Conservation (phyloP, 2,797 vertebrate species). For the Pempheris klunzingeri region DNA sequence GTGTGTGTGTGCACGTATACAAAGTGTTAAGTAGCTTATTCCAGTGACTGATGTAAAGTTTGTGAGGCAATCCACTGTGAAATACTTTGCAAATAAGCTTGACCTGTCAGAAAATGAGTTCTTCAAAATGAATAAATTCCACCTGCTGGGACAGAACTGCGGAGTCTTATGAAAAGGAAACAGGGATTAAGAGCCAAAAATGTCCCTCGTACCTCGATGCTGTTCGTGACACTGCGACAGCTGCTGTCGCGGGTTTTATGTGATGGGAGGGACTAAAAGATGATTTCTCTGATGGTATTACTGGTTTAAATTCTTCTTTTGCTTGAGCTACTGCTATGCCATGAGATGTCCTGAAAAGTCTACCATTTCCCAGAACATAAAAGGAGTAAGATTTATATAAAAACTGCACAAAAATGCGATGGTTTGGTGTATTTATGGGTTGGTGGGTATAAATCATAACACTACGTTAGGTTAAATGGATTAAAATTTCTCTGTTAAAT, state of each 20-base stretch:
- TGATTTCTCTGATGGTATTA: constrained; percentile 60
- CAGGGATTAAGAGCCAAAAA: constrained; percentile 62
- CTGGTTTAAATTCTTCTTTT: constrained; percentile 47
- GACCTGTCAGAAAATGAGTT: constrained; percentile 63
- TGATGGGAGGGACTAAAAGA: constrained; percentile 53
- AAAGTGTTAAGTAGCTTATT: constrained; percentile 54
- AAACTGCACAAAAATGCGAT: background rate
- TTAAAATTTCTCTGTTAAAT: background rate
- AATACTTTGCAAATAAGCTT: constrained; percentile 43
- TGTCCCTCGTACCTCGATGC: constrained; percentile 36
- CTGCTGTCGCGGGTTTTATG: constrained; percentile 57
- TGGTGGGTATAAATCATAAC: background rate
- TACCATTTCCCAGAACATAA: background rate
- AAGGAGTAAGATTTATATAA: constrained; percentile 3
- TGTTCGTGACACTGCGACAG: constrained; percentile 58
- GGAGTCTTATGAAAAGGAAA: constrained; percentile 60
- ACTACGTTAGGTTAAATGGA: background rate
- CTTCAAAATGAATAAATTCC: constrained; percentile 60
- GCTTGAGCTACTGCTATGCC: constrained; percentile 24
- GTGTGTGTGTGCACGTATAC: constrained; percentile 22
- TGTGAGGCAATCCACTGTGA: constrained; percentile 40
- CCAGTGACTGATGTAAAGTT: constrained; percentile 46
- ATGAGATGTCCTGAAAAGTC: constrained; percentile 29
- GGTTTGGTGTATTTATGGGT: background rate
- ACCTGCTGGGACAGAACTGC: constrained; percentile 45